Conservation (phyloP, 2,113 vertebrate genomes). For the Poeciliopsis prolifica region DNA sequence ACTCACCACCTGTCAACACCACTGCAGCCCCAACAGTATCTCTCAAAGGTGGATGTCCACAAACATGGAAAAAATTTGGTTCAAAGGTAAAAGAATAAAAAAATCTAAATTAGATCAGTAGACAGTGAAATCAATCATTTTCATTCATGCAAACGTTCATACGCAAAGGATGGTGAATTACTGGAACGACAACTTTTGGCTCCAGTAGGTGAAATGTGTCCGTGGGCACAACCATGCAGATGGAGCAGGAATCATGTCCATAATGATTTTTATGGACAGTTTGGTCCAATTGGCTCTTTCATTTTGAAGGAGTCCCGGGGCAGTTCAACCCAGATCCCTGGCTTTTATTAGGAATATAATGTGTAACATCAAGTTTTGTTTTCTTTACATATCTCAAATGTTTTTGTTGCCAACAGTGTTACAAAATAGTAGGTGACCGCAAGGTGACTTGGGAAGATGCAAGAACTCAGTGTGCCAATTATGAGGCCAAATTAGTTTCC, state of each 20-base stretch:
- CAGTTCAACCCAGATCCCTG: too few relatives aligned
- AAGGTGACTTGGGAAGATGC: slow-evolving; percentile 83
- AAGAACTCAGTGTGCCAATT: slow-evolving; percentile 77
- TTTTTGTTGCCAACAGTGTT: slow-evolving; percentile 81
- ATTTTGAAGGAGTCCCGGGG: too few relatives aligned
- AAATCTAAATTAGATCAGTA: not conserved
- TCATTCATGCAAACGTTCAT: too few relatives aligned
- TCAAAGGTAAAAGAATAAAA: slow-evolving; percentile 67
- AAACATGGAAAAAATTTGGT: slow-evolving; percentile 83
- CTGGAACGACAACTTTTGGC: too few relatives aligned
- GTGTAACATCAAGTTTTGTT: not conserved
- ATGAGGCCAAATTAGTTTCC: slow-evolving; percentile 83
- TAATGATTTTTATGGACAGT: too few relatives aligned
- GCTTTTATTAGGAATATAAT: not conserved
- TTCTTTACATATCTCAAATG: not conserved
- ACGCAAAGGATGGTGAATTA: too few relatives aligned
- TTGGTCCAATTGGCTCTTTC: too few relatives aligned
- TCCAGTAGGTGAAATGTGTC: too few relatives aligned
- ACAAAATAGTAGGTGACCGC: slow-evolving; percentile 78
- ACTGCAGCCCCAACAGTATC: slow-evolving; percentile 80
- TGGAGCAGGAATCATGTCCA: too few relatives aligned
- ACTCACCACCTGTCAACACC: slow-evolving; percentile 79
- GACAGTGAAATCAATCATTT: too few relatives aligned
- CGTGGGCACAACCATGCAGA: too few relatives aligned
- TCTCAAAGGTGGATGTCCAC: slow-evolving; percentile 81